These are phyloP conservation scores for Glaucidium brasilianum DNA, from an alignment of 2,113 vertebrate genomes.

Conservation along the genomic window DNA sequence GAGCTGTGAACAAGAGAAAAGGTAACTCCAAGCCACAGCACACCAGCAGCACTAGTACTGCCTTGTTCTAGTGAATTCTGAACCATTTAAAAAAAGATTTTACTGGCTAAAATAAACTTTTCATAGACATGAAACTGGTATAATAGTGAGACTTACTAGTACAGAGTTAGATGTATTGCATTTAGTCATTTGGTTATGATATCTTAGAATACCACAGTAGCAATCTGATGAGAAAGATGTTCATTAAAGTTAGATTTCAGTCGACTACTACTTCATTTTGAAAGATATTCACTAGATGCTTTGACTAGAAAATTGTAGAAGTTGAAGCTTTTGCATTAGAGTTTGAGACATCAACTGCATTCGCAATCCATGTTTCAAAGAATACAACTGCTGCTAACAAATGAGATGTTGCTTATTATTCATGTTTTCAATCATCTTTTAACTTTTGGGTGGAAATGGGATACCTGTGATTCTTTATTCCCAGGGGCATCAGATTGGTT, in stretches of 20 bases:
- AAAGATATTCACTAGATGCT: neutral
- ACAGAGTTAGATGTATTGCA: neutral
- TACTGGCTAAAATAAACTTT: neutral
- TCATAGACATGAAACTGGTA: neutral
- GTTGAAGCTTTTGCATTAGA: neutral
- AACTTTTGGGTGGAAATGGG: neutral
- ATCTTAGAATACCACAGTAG: neutral
- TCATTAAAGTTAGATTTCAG: neutral
- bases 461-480: neutral
- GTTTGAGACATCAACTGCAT: neutral
- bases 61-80: neutral
- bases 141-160: neutral
- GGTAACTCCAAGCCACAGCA: neutral
- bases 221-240: neutral
- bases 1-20: neutral
- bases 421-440: neutral
- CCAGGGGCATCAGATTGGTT: neutral
- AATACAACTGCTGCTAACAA: neutral
- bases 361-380: neutral
- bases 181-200: neutral
- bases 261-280: neutral
- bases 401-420: neutral
- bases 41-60: neutral
- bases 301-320: neutral
- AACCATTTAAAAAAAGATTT: neutral